Conservation (phyloP, 2,113 vertebrate species). For the Bubo bubo region DNA sequence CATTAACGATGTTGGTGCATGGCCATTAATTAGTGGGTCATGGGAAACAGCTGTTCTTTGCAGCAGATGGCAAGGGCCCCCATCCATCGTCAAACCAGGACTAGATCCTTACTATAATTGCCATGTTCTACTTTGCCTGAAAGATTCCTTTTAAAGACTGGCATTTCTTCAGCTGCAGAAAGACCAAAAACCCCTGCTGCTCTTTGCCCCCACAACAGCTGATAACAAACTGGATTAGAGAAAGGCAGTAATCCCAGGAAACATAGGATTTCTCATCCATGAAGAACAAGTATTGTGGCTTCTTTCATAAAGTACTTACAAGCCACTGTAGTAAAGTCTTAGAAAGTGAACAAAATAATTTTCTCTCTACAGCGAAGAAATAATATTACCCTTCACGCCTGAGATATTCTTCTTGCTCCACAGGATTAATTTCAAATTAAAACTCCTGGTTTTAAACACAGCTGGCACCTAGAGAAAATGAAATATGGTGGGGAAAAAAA, state of each 20-base stretch:
- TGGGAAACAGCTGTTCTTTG: not conserved
- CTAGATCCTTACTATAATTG: not conserved
- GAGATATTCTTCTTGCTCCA: not conserved
- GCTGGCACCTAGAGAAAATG: not conserved
- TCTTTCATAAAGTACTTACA: not conserved
- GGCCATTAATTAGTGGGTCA: not conserved
- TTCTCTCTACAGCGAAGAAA: slow-evolving; percentile 2
- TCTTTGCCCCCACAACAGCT: not conserved
- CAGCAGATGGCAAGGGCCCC: not conserved
- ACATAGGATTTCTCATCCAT: not conserved
- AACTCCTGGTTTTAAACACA: slow-evolving; percentile 18
- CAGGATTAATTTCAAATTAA: slow-evolving; percentile 55
- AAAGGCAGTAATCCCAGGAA: slow-evolving; percentile 6
- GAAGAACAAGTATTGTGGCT: slow-evolving; percentile 1
- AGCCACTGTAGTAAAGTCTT: not conserved
- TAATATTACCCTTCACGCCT: not conserved
- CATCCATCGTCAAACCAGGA: not conserved
- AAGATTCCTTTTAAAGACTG: not conserved
- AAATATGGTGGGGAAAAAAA: not conserved
- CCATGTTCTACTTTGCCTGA: not conserved
- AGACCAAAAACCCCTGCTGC: not conserved
- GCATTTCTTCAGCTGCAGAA: not conserved
- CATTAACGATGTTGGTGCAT: not conserved
- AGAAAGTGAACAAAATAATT: not conserved
- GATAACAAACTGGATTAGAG: not conserved